phyloP scores from a whole-genome alignment of 2,113 vertebrate species.

The Varanus salvator region DNA sequence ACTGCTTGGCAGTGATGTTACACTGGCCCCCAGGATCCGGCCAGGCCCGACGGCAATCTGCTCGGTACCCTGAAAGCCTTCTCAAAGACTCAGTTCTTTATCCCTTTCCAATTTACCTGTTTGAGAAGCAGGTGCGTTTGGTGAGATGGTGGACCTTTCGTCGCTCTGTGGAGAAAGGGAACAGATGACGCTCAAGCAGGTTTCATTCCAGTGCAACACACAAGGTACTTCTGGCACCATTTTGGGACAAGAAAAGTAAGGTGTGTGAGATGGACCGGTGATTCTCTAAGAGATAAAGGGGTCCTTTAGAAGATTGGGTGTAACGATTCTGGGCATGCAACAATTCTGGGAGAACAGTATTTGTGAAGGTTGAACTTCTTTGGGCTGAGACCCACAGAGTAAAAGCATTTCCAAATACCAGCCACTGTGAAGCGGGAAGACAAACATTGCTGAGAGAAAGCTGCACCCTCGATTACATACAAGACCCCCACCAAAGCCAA shows the following conservation, averaged over 20 bases:
- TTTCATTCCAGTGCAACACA: slow-evolving; percentile 20
- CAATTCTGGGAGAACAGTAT: background rate
- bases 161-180: slow-evolving; percentile 82
- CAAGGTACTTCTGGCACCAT: background rate
- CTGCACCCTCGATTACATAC: fast-evolving
- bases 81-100: background rate
- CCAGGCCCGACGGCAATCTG: background rate
- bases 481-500: slow-evolving; percentile 17
- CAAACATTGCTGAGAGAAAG: slow-evolving; percentile 1
- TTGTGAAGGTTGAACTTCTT: background rate
- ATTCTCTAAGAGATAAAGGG: background rate
- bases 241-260: slow-evolving; percentile 11
- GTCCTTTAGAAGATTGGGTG: background rate
- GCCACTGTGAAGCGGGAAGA: background rate
- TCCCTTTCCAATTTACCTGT: slow-evolving; percentile 80
- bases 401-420: background rate
- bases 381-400: background rate
- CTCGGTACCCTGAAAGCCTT: background rate
- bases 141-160: slow-evolving; percentile 82
- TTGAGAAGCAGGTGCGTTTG: slow-evolving; percentile 75
- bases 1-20: no score
- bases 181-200: slow-evolving; percentile 23
- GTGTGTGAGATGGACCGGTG: background rate
- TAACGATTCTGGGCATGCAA: background rate
- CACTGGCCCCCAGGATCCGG: no score